Conservation (phyloP, 1,140 invertebrate genomes). For the Eriocheir sinensis region DNA sequence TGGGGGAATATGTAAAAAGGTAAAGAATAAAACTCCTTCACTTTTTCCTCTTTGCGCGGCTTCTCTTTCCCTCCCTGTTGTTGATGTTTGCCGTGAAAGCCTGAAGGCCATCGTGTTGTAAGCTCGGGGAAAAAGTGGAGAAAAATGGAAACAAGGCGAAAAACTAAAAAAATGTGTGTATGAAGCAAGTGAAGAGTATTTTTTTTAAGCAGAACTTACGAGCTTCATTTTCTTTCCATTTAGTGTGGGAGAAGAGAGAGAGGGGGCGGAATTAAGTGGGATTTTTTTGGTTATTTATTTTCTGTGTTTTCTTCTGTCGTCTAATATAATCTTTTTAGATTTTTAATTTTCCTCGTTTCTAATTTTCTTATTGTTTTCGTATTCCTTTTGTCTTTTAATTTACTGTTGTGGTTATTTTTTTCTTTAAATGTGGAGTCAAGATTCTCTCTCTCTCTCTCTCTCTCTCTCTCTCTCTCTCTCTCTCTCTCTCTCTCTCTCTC, state of each 20-base stretch:
- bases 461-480: background rate
- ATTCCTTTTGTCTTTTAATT: background rate
- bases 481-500: conserved; percentile 1
- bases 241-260: no score
- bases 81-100: background rate
- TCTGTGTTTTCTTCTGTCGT: no score
- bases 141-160: no score
- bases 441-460: background rate
- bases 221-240: background rate
- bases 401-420: background rate
- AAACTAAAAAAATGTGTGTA: background rate
- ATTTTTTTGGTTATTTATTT: background rate
- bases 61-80: no score
- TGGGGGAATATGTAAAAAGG: no score
- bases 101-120: no score
- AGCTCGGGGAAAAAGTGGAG: no score
- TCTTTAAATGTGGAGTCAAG: background rate
- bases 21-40: no score
- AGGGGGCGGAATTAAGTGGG: background rate
- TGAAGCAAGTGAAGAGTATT: background rate
- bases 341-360: background rate
- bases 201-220: background rate
- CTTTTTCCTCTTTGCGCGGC: no score
- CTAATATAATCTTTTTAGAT: background rate
- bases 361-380: background rate